Evolutionary conservation across 2,113 vertebrate species (phyloP), one percentile per base, ranked within the genome.

Genomic region (Trinectes maculatus): DNA sequence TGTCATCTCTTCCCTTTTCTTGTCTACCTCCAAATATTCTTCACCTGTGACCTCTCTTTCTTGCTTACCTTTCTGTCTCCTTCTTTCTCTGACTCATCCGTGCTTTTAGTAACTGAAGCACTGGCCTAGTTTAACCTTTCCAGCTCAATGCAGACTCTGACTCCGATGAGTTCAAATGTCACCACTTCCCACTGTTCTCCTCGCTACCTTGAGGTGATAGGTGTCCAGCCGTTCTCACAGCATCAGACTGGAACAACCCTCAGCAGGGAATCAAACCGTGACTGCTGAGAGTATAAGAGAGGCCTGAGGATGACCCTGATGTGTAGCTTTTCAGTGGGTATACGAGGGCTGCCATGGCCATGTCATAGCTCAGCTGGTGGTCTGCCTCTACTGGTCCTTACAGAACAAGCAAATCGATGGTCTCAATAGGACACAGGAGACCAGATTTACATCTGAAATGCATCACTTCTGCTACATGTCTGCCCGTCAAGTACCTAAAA

Each of bases 101-200:
- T 24, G 25, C 51, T 34, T 13, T 52, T 8, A 31, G 55, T 57
- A 37, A 31, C 53, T 46, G 21, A 65, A 47, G 26, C 64, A 44
- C 34, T 21, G 34, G 15, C 56, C 47, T 48, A 11, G 3, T 37
- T 40, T 28, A 56, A 4, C 39, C 58, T 56, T 66, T 65, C 9
- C 28, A 52, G 53, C 53, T 63, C 39, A 44, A 4, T 62, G 43
- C 51, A n/a, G 51, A 63, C 25, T 13, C 37, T 36, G 52, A 40
- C 67, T 71, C 26, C 16, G 44, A 26, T 43, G 9, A 33, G 69
- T 65, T 86, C 39, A 80, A 74, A 79, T 56, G 60, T 65, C 25
- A 55, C 1, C 44, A 19, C 36, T 26, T 69, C 25, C 40, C 31
- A 53, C 43, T 58, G 25, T 3, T 28, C 36, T 69, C 40, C 47